A percentile compares a stretch with the other conserved stretches of the same genome.
Evolutionary conservation across 2,113 vertebrate genomes (phyloP).

Genomic region (Nansenia antarctica): DNA sequence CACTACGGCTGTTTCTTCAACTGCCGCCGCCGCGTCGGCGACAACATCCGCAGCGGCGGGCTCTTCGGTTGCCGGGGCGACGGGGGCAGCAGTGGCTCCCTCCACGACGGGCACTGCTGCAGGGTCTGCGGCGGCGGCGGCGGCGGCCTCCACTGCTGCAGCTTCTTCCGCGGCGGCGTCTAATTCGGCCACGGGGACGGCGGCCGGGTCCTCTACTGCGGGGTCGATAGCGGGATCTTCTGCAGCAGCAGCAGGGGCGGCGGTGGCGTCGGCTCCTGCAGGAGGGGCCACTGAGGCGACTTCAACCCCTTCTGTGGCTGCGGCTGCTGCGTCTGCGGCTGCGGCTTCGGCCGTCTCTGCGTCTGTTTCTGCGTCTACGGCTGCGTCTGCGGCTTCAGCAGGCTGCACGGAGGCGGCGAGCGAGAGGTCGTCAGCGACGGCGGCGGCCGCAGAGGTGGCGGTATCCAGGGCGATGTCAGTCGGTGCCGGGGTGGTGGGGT

Average conservation of each 20-base stretch:
- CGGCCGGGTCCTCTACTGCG: conserved; percentile 22
- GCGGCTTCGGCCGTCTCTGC: conserved; percentile 14
- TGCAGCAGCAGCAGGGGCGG: conserved; percentile 53
- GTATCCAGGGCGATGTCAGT: conserved; percentile 46
- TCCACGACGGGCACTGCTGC: conserved; percentile 57
- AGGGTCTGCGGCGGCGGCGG: conserved; percentile 47
- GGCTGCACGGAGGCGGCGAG: conserved; percentile 56
- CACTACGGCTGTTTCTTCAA: conserved; percentile 49
- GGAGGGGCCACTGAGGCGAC: conserved; percentile 47
- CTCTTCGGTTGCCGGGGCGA: conserved; percentile 41
- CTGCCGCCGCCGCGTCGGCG: conserved; percentile 58
- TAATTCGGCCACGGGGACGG: not conserved
- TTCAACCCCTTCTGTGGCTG: conserved; percentile 21
- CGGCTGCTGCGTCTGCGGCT: not conserved
- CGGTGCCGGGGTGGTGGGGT: conserved; percentile 29
- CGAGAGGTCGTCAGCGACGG: conserved; percentile 16
- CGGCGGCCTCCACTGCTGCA: conserved; percentile 16
- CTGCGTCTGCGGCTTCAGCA: not conserved
- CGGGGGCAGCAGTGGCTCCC: conserved; percentile 59
- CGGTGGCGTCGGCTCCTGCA: conserved; percentile 48
- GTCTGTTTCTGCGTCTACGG: not conserved
- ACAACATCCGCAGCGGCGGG: conserved; percentile 17
- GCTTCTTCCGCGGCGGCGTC: conserved; percentile 26
- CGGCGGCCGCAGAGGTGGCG: conserved; percentile 54
- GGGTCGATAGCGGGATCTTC: conserved; percentile 38